Evolutionary conservation across 2,888 invertebrate genomes (phyloP).

Genomic region (Villa cingulata): DNA sequence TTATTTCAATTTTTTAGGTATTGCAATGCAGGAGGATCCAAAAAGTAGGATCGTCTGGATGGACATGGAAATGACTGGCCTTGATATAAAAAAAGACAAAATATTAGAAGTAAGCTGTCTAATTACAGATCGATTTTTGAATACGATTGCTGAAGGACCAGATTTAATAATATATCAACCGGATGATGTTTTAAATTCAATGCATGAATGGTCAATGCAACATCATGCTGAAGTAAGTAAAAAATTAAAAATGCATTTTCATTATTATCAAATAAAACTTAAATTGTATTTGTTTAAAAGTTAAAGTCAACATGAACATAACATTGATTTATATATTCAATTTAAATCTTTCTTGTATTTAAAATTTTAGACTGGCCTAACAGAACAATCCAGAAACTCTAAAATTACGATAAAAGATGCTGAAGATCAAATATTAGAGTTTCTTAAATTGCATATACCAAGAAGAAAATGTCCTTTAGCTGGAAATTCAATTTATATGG

Average conservation of each 20-base stretch:
- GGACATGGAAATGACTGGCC: slow-evolving; percentile 82
- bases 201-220: slow-evolving; percentile 73
- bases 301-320: too few species aligned
- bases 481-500: slow-evolving; percentile 81
- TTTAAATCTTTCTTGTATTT: slow-evolving; percentile 8
- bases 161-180: slow-evolving; percentile 67
- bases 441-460: slow-evolving; percentile 42
- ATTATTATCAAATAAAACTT: too few species aligned
- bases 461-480: slow-evolving; percentile 58
- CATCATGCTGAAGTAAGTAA: slow-evolving; percentile 61
- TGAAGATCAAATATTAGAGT: slow-evolving; percentile 55
- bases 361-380: slow-evolving; percentile 61
- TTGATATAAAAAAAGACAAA: slow-evolving; percentile 59
- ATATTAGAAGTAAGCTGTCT: slow-evolving; percentile 85
- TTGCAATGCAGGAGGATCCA: background rate
- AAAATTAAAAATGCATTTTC: background rate
- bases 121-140: slow-evolving; percentile 68
- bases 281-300: too few species aligned
- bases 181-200: slow-evolving; percentile 52
- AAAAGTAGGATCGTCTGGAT: slow-evolving; percentile 50
- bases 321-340: too few species aligned
- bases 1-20: background rate
- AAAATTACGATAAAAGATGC: slow-evolving; percentile 49
- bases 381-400: slow-evolving; percentile 57
- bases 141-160: slow-evolving; percentile 61